A percentile compares a stretch with the other conserved stretches of the same genome.
Evolutionary conservation across 1,140 invertebrate genomes (phyloP).

Genomic region (Drosophila ficusphila): DNA sequence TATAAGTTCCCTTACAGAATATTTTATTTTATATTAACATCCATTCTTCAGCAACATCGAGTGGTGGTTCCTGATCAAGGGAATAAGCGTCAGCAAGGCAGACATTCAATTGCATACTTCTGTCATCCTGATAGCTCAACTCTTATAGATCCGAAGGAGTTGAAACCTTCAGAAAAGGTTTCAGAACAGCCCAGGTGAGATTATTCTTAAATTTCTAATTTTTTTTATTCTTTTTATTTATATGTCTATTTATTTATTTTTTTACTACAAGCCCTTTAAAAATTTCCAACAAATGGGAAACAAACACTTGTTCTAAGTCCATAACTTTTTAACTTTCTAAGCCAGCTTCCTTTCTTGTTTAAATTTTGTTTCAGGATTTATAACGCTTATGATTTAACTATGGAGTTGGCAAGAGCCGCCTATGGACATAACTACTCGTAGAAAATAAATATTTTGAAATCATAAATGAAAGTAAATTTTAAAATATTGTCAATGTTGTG

Average conservation of each 20-base stretch:
- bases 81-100: constrained; percentile 85
- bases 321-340: no score
- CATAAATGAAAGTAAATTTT: no score
- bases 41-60: constrained; percentile 87
- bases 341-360: no score
- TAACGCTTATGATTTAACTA: constrained; percentile 85
- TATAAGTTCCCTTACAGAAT: background rate
- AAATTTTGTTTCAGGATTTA: constrained; percentile 84
- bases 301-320: no score
- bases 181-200: no score
- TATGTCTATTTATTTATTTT: no score
- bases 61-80: constrained; percentile 88
- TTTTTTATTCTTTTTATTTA: no score
- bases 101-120: constrained; percentile 91
- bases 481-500: no score
- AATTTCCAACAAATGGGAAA: no score
- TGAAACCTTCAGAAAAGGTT: constrained; percentile 73
- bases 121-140: constrained; percentile 88
- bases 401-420: constrained; percentile 27
- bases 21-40: background rate
- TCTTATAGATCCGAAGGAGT: constrained; percentile 85
- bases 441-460: background rate
- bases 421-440: constrained; percentile 18
- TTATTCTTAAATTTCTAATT: no score
- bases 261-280: no score